Evolutionary conservation across 2,113 vertebrate genomes (phyloP).

Genomic region (Mellivora capensis): DNA sequence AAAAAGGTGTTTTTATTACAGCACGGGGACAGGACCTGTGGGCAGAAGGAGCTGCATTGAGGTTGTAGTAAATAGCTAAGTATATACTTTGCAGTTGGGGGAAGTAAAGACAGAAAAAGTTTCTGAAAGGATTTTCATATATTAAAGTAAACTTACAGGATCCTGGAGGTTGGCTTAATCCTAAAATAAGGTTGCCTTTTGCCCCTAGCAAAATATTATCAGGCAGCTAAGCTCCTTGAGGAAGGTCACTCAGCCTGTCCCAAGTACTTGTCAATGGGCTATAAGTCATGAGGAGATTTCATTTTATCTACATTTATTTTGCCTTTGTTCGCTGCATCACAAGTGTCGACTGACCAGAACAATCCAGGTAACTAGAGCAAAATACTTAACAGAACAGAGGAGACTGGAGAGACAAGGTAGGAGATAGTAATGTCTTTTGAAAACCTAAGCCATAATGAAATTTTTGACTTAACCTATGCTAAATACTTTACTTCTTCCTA

Average conservation of each 20-base stretch:
- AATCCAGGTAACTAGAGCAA: background rate
- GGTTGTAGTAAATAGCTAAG: background rate
- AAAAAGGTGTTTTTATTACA: background rate
- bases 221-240: background rate
- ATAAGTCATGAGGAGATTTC: background rate
- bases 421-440: background rate
- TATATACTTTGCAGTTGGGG: background rate
- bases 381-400: background rate
- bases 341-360: background rate
- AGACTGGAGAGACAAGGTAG: background rate
- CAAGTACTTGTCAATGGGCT: background rate
- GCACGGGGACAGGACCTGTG: background rate
- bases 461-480: background rate
- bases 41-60: background rate
- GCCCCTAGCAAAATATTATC: background rate
- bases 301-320: background rate
- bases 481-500: background rate
- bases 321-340: background rate
- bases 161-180: background rate
- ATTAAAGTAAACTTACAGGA: background rate
- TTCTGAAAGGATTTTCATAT: background rate
- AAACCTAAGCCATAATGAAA: conserved; percentile 5
- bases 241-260: background rate
- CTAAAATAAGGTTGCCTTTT: background rate
- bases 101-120: background rate